Evolutionary conservation across 2,797 vertebrate species (phyloP).

Genomic region (Pangasius macronema): DNA sequence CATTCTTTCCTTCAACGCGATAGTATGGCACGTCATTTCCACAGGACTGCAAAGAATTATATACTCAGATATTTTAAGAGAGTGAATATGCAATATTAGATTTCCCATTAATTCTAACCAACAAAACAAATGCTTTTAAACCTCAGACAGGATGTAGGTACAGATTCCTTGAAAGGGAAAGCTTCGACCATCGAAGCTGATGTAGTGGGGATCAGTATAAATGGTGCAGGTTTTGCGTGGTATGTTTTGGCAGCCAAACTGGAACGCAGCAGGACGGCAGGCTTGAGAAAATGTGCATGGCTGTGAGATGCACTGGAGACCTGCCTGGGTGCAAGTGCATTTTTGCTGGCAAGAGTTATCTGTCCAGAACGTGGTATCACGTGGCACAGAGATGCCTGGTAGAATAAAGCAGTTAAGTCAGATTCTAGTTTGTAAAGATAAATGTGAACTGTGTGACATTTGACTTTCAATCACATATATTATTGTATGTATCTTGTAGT

Average conservation of each 20-base stretch:
- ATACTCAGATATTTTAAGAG: neutral
- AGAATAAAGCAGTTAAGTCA: neutral
- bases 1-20: conserved; percentile 71
- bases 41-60: conserved; percentile 47
- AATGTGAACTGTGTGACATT: neutral
- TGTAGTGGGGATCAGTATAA: conserved; percentile 74
- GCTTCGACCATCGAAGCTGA: conserved; percentile 65
- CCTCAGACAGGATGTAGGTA: conserved; percentile 71
- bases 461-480: neutral
- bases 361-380: conserved; percentile 64
- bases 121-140: neutral
- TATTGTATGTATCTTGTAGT: too few relatives aligned
- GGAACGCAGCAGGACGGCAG: conserved; percentile 51
- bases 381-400: conserved; percentile 54
- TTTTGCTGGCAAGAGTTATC: conserved; percentile 61
- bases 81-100: too few relatives aligned
- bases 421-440: neutral
- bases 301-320: conserved; percentile 59
- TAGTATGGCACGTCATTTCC: conserved; percentile 52
- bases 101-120: neutral
- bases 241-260: conserved; percentile 61
- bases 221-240: conserved; percentile 63
- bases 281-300: conserved; percentile 53
- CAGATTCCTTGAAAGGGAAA: conserved; percentile 76
- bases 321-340: conserved; percentile 62